Evolutionary conservation across 2,888 invertebrate species (phyloP).

Genomic region (Lasioglossum morio): DNA sequence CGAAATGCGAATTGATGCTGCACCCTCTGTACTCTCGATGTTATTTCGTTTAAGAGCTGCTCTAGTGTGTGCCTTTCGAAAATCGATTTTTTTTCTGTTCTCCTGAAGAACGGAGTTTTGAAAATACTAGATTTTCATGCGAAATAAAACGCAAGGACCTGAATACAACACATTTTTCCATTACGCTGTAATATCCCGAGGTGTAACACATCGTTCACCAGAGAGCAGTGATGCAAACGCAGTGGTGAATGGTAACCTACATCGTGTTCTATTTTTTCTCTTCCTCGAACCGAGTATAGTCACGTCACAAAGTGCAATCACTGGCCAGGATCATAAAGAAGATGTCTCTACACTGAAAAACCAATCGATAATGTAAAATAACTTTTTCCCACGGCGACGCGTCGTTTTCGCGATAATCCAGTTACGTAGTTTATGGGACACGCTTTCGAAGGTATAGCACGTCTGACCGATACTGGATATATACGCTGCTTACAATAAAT

Average conservation of each 20-base stretch:
- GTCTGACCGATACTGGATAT: constrained; percentile 1
- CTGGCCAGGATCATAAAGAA: constrained; percentile 7
- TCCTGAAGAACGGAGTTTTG: no score
- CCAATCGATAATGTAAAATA: constrained; percentile 4
- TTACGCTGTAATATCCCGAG: not conserved
- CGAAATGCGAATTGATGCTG: not conserved
- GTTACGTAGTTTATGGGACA: not conserved
- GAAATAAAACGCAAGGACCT: no score
- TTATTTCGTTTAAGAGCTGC: not conserved
- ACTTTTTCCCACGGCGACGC: not conserved
- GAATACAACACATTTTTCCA: not conserved
- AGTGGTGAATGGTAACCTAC: not conserved
- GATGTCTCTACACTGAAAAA: not conserved
- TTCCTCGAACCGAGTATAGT: not conserved
- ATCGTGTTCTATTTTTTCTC: not conserved
- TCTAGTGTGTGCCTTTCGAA: not conserved
- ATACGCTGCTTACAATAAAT: not conserved
- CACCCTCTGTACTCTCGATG: not conserved
- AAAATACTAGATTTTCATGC: no score
- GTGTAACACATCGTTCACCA: not conserved
- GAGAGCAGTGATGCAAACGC: not conserved
- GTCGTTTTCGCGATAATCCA: constrained; percentile 7
- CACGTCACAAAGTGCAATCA: not conserved
- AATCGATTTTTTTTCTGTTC: not conserved
- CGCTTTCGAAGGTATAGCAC: not conserved